These are phyloP conservation scores for Bufo gargarizans DNA, from an alignment of 2,113 vertebrate genomes.

Conservation along the genomic window DNA sequence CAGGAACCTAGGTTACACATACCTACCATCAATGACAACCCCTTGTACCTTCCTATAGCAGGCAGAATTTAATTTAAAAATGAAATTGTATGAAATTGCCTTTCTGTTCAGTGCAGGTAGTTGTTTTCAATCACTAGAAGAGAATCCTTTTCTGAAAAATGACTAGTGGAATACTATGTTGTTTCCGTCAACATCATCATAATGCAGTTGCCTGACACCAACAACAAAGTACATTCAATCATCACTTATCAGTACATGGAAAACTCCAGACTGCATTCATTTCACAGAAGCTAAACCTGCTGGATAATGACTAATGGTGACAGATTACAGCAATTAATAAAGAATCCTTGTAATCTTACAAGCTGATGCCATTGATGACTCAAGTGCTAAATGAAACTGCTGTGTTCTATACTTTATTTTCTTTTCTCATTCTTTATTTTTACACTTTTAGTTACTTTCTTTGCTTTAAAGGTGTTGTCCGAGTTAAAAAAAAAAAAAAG, in stretches of 20 bases:
- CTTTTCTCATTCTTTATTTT: neutral
- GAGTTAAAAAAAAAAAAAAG: too few species aligned
- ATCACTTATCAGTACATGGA: neutral
- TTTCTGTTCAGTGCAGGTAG: neutral
- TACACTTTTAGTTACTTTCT: too few species aligned
- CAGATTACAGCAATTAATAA: neutral
- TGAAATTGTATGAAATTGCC: neutral
- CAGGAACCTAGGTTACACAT: too few species aligned
- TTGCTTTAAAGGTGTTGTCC: too few species aligned
- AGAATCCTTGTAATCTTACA: neutral
- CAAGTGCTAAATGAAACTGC: neutral
- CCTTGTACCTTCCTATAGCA: too few species aligned
- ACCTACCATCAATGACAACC: too few species aligned
- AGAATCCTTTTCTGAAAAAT: neutral
- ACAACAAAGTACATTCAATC: neutral
- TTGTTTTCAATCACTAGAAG: neutral
- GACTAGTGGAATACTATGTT: neutral
- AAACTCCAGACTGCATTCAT: neutral
- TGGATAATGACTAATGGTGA: neutral
- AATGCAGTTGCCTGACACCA: neutral
- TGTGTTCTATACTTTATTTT: neutral
- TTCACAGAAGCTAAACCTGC: neutral
- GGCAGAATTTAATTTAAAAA: neutral
- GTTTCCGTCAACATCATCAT: conserved; percentile 1
- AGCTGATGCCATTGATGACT: neutral